phyloP scores from a whole-genome alignment of 1,140 invertebrate genomes.

The Drosophila saltans region DNA sequence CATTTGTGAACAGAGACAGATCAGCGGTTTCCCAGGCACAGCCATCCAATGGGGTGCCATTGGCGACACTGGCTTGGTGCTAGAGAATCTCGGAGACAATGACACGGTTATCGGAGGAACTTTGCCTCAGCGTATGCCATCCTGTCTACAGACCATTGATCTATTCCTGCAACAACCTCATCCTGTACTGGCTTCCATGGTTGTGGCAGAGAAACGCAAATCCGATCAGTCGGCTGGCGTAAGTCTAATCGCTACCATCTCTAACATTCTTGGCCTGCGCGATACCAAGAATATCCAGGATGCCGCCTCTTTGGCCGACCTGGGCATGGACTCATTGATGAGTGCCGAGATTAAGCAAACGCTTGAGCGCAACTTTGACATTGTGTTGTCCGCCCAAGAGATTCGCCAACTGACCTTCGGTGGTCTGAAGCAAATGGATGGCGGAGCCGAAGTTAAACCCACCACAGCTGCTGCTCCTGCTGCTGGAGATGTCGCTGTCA shows the following conservation, averaged over 20 bases:
- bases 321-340: slow-evolving; percentile 99
- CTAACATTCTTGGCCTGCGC: slow-evolving; percentile 93
- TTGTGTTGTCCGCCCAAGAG: slow-evolving; percentile 94
- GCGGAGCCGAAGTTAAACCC: slow-evolving; percentile 64
- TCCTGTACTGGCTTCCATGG: slow-evolving; percentile 93
- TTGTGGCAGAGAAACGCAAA: slow-evolving; percentile 90
- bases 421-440: slow-evolving; percentile 88
- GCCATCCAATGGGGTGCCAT: slow-evolving; percentile 99
- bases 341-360: slow-evolving; percentile 99
- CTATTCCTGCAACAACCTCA: slow-evolving; percentile 94
- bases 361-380: slow-evolving; percentile 95
- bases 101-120: slow-evolving; percentile 97
- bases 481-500: slow-evolving; percentile 36
- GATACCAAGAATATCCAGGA: slow-evolving; percentile 90
- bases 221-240: slow-evolving; percentile 83
- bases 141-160: slow-evolving; percentile 94
- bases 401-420: slow-evolving; percentile 92
- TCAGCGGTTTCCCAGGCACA: slow-evolving; percentile 90
- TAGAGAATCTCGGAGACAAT: slow-evolving; percentile 93
- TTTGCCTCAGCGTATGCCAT: slow-evolving; percentile 94
- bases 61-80: slow-evolving; percentile 96
- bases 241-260: slow-evolving; percentile 89
- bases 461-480: slow-evolving; percentile 49
- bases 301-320: slow-evolving; percentile 91
- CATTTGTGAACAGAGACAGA: slow-evolving; percentile 93